Evolutionary conservation across 2,113 vertebrate species (phyloP).

Genomic region (Dermatemys mawii): DNA sequence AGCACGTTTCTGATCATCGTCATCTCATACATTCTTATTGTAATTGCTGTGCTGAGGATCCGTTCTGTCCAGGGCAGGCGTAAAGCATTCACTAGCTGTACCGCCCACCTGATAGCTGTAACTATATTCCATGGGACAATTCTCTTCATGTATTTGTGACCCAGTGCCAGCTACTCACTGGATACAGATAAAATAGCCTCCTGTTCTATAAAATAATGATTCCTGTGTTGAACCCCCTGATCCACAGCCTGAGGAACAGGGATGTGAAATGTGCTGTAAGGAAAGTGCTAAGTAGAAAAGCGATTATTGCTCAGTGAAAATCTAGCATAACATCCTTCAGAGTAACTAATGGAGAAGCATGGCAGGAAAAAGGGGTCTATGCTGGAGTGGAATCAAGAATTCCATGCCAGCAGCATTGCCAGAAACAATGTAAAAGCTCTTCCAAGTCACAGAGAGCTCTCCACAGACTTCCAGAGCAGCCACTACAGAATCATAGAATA

Average conservation of each 20-base stretch:
- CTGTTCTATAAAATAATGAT: conserved; percentile 47
- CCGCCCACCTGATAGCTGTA: conserved; percentile 25
- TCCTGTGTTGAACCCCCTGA: conserved; percentile 31
- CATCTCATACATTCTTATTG: conserved; percentile 33
- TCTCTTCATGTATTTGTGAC: conserved; percentile 62
- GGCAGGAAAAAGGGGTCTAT: not conserved
- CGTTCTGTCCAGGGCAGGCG: conserved; percentile 1
- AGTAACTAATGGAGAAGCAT: not conserved
- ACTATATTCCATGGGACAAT: conserved; percentile 51
- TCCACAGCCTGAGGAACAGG: conserved; percentile 47
- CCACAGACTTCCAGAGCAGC: too few relatives aligned
- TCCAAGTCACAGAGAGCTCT: too few relatives aligned
- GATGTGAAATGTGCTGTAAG: not conserved
- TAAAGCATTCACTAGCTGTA: conserved; percentile 52
- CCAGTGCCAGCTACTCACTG: conserved; percentile 38
- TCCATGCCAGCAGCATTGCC: not conserved
- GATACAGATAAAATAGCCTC: conserved; percentile 39
- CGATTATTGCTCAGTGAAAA: not conserved
- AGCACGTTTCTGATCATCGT: conserved; percentile 46
- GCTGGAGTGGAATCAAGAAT: not conserved
- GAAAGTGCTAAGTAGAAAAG: not conserved
- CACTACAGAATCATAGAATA: too few relatives aligned
- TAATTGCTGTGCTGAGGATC: conserved; percentile 51
- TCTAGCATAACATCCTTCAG: not conserved
- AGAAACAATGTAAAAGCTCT: too few relatives aligned